phyloP scores from a whole-genome alignment of 2,113 vertebrate genomes.

The Baryphthengus martii region DNA sequence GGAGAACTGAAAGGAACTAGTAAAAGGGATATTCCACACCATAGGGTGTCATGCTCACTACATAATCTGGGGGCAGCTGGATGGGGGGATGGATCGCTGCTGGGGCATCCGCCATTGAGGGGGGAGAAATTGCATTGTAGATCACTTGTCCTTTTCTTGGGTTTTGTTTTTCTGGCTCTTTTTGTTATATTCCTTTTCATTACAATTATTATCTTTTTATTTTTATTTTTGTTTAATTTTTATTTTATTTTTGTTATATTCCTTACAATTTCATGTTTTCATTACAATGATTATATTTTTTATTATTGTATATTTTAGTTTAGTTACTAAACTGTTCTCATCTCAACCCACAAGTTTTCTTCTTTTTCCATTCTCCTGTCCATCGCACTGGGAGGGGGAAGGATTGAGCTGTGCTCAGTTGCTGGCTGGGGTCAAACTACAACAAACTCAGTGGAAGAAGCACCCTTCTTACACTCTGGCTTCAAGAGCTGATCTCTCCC shows the following conservation, averaged over 20 bases:
- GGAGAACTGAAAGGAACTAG: neutral
- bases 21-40: neutral
- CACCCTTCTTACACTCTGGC: neutral
- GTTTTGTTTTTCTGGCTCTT: neutral
- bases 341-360: neutral
- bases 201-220: neutral
- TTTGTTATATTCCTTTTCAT: neutral
- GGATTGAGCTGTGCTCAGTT: no score
- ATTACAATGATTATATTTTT: neutral
- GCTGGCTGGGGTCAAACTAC: no score
- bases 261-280: no score
- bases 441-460: neutral
- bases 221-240: no score
- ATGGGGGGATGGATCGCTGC: neutral
- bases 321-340: neutral
- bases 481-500: no score
- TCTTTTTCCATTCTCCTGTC: neutral
- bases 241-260: neutral
- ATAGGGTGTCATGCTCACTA: neutral
- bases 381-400: neutral
- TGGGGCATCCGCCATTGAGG: neutral
- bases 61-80: neutral
- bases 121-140: neutral
- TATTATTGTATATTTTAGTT: no score
- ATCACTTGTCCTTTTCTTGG: neutral